These are phyloP conservation scores for Osmerus mordax DNA, from an alignment of 2,113 vertebrate species.

Conservation along the genomic window DNA sequence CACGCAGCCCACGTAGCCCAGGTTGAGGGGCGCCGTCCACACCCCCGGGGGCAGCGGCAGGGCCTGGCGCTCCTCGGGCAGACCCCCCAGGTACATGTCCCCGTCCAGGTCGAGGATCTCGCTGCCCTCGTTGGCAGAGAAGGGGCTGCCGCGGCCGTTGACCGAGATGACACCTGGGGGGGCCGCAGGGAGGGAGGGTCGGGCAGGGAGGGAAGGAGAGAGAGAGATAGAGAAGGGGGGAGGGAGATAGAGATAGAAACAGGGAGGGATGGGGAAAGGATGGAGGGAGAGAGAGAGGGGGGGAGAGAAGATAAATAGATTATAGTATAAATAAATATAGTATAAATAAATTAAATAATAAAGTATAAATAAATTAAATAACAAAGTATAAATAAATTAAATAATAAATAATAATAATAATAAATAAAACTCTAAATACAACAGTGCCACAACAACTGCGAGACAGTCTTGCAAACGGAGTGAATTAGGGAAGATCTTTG, in stretches of 20 bases:
- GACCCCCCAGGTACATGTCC: constrained; percentile 87
- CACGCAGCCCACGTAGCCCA: constrained; percentile 89
- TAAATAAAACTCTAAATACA: too few relatives aligned
- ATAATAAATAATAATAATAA: too few relatives aligned
- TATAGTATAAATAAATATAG: too few relatives aligned
- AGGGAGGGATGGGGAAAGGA: too few relatives aligned
- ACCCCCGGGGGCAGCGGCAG: constrained; percentile 83
- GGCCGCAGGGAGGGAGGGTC: constrained; percentile 9
- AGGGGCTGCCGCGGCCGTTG: constrained; percentile 84
- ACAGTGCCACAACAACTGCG: not conserved
- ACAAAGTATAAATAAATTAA: too few relatives aligned
- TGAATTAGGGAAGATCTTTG: not conserved
- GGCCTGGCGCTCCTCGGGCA: constrained; percentile 78
- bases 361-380: too few relatives aligned
- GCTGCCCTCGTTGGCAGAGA: constrained; percentile 85
- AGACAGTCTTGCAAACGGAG: not conserved
- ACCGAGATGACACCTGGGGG: constrained; percentile 84
- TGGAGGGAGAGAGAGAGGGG: too few relatives aligned
- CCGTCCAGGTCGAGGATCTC: constrained; percentile 89
- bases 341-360: too few relatives aligned
- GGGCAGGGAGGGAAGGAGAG: not conserved
- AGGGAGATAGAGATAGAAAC: not conserved
- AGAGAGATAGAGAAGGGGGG: not conserved
- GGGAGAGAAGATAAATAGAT: too few relatives aligned
- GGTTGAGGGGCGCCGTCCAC: constrained; percentile 83